Evolutionary conservation across 2,113 vertebrate species (phyloP).

Genomic region (Fulica atra): DNA sequence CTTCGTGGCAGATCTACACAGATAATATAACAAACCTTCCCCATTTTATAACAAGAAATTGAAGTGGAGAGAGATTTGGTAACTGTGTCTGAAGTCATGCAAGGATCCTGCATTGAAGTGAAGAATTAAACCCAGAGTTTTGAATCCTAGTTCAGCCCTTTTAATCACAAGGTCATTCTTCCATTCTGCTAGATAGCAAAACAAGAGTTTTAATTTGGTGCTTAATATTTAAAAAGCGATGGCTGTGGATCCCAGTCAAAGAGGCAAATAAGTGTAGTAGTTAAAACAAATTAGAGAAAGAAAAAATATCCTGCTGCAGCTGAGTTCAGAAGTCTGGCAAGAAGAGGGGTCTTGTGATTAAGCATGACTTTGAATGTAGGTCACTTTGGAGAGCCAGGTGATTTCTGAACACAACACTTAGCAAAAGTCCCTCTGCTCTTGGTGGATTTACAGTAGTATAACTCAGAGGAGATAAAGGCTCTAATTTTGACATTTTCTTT

Average conservation of each 20-base stretch:
- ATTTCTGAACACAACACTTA: slow-evolving; percentile 24
- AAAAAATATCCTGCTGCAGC: slow-evolving; percentile 25
- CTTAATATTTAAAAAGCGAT: slow-evolving; percentile 9
- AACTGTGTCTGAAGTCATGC: not conserved
- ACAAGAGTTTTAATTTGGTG: slow-evolving; percentile 12
- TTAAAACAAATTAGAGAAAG: slow-evolving; percentile 34
- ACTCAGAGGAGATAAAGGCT: slow-evolving; percentile 26
- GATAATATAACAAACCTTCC: not conserved
- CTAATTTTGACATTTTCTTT: slow-evolving; percentile 31
- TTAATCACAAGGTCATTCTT: slow-evolving; percentile 11
- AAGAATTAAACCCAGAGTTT: not conserved
- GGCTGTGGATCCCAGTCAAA: not conserved
- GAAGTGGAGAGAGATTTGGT: not conserved
- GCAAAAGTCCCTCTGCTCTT: slow-evolving; percentile 7
- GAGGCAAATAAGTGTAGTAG: not conserved
- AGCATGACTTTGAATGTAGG: slow-evolving; percentile 56
- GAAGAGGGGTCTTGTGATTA: slow-evolving; percentile 46
- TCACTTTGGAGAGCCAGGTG: slow-evolving; percentile 37
- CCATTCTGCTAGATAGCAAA: not conserved
- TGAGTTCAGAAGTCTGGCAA: slow-evolving; percentile 28
- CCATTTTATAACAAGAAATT: not conserved
- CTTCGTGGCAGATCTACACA: not conserved
- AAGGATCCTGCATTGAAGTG: not conserved
- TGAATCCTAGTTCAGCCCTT: not conserved
- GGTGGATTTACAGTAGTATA: not conserved